Percentiles rank a stretch among this genome's conserved stretches.
Conservation (phyloP, 2,797 vertebrate species). For the Capromys pilorides region DNA sequence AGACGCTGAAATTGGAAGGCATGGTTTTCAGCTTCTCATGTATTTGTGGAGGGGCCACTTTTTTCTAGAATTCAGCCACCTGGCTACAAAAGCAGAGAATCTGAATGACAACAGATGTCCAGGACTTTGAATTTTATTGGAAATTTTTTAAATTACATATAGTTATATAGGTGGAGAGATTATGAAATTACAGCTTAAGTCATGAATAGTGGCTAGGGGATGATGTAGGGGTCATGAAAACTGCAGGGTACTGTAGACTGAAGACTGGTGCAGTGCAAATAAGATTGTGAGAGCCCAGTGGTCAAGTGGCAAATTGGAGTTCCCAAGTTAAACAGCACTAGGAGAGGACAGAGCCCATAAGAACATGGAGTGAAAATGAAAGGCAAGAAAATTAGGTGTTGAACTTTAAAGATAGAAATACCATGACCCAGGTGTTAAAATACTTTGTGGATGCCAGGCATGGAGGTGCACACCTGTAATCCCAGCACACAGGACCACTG, state of each 20-base stretch:
- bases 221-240: not conserved
- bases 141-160: not conserved
- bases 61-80: constrained; percentile 23
- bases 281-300: not conserved
- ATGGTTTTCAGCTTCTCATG: not conserved
- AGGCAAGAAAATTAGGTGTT: not conserved
- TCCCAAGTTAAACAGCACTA: not conserved
- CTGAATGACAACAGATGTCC: not conserved
- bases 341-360: not conserved
- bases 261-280: not conserved
- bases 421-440: not conserved
- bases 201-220: not conserved
- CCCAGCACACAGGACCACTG: too few species aligned
- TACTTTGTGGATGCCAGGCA: not conserved
- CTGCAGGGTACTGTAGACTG: not conserved
- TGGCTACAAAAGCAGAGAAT: not conserved
- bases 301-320: not conserved
- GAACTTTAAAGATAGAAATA: not conserved
- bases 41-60: not conserved
- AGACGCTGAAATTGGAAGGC: not conserved
- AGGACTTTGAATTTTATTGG: not conserved
- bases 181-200: not conserved
- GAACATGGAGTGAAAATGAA: not conserved
- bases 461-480: not conserved
- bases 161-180: not conserved